Percentiles rank a stretch among this genome's conserved stretches.
Conservation (phyloP, 2,888 invertebrate species). For the Fragum fragum region DNA sequence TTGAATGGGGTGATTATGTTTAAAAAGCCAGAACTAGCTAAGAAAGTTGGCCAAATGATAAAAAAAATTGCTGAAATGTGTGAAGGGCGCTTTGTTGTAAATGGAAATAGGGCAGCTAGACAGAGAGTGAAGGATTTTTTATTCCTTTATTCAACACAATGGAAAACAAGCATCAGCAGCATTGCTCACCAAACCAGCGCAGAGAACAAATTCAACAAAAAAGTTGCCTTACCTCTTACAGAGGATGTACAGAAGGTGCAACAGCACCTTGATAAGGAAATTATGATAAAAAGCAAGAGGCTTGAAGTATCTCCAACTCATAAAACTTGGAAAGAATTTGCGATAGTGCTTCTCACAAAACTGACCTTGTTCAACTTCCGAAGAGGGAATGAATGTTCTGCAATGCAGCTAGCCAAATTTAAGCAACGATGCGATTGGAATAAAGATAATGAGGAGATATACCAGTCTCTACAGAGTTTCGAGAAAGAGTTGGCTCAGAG, state of each 20-base stretch:
- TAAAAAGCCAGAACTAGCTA: constrained; percentile 27
- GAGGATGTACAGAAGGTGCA: constrained; percentile 29
- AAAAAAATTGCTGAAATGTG: no score
- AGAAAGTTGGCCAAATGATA: constrained; percentile 35
- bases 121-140: constrained; percentile 7
- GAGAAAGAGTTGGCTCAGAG: constrained; percentile 35
- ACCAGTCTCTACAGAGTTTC: neutral
- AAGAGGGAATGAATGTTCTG: no score
- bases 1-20: constrained; percentile 28
- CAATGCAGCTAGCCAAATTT: neutral
- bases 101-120: constrained; percentile 1
- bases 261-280: constrained; percentile 3
- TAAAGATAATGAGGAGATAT: constrained; percentile 23
- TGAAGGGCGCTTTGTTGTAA: neutral
- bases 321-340: constrained; percentile 25
- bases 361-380: no score
- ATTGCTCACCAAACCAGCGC: constrained; percentile 40
- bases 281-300: neutral
- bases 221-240: constrained; percentile 25
- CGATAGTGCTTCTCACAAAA: constrained; percentile 17
- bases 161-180: constrained; percentile 35
- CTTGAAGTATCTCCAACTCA: neutral
- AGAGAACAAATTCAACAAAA: constrained; percentile 41
- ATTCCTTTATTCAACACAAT: constrained; percentile 2
- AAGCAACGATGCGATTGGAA: constrained; percentile 34